Evolutionary conservation across 2,113 vertebrate genomes (phyloP), one percentile per base, ranked within the genome.

Genomic region (Empidonax traillii): DNA sequence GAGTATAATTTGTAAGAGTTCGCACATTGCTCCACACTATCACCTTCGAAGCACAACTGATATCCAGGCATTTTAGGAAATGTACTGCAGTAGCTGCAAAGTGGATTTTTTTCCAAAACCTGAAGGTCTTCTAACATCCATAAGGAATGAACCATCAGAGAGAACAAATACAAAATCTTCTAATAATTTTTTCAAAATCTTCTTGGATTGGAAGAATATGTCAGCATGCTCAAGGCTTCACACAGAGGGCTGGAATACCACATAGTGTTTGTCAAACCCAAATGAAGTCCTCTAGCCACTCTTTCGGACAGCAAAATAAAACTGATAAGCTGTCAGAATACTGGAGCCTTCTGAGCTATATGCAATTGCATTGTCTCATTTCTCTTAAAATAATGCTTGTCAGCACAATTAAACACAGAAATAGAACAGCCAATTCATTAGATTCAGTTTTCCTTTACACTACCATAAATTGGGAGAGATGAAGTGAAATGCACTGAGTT

Each of bases 401-500:
- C 67, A 47, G 94, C 43, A 67, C 68, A 89, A 93, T 81, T 93
- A 93, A 85, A 91, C 41, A 73, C 68, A 76, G 74, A 91, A 95
- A 53, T 85, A 76, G 77, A 91, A 79, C 74, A 87, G 46, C 47
- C 66, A 91, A 86, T 94, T 91, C 73, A 87, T 89, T 82, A 78
- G 69, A 72, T 93, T 93, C 81, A 37, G 77, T 85, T 82, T 94
- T 95, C 62, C 69, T 85, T 94, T 92, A 82, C 53, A 56, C 39
- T 71, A 92, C 67, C 30, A 52, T 61, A 92, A 94, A 94, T 15
- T 47, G 66, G 63, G 85, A 92, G 53, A 85, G 87, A 95, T 39
- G 49, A 95, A 91, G 74, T 87, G 86, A 95, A 93, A 96, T 91
- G 80, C 85, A 75, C 53, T 17, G 65, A 87, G 53, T 68, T 94